These are phyloP conservation scores for Contarinia nasturtii DNA, from an alignment of 1,140 invertebrate species.

Conservation along the genomic window DNA sequence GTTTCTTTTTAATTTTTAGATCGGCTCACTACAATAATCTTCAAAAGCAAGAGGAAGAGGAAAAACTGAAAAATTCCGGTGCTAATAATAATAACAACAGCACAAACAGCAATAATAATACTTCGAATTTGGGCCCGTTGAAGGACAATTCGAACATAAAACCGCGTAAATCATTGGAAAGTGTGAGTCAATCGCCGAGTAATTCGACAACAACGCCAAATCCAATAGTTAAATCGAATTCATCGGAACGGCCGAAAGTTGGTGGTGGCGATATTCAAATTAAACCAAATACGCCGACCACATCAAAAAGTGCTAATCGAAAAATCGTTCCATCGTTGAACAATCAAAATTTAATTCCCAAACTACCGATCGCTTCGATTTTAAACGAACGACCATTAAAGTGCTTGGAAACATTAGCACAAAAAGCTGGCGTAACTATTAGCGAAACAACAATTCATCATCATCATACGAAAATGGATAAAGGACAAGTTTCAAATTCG, in stretches of 20 bases:
- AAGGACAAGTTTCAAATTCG: no score
- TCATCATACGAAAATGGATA: no score
- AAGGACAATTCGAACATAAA: slow-evolving; percentile 12
- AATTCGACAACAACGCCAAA: no score
- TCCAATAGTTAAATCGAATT: no score
- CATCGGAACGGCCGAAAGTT: no score
- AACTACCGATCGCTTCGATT: neutral
- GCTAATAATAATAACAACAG: no score
- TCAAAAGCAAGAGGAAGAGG: slow-evolving; percentile 14
- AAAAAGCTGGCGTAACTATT: slow-evolving; percentile 42
- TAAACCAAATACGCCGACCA: no score
- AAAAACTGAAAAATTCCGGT: slow-evolving; percentile 6
- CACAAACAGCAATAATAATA: neutral
- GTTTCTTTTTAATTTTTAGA: slow-evolving; percentile 13
- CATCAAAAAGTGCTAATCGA: no score
- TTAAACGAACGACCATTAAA: slow-evolving; percentile 21
- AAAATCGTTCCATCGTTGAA: no score
- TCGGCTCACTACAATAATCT: slow-evolving; percentile 24
- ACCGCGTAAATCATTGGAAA: no score
- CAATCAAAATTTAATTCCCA: neutral
- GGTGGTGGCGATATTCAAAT: no score
- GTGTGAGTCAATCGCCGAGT: no score
- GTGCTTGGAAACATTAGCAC: slow-evolving; percentile 41
- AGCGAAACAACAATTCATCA: slow-evolving; percentile 30
- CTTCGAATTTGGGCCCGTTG: slow-evolving; percentile 14